Conservation (phyloP, 2,888 invertebrate genomes). For the Callosobruchus maculatus region DNA sequence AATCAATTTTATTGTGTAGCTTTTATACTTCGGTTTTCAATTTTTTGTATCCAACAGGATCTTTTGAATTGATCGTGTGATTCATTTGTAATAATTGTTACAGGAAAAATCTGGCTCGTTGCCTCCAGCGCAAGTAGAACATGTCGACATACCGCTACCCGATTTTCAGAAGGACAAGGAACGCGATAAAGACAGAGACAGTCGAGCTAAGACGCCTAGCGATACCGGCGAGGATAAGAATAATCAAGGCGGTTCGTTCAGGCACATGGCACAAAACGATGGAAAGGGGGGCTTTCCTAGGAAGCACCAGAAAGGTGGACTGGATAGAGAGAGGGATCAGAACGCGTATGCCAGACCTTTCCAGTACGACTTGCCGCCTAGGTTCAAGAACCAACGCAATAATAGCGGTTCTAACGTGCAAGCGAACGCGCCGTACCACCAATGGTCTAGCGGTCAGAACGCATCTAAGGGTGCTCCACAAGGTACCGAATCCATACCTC, state of each 20-base stretch:
- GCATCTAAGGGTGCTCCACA: neutral
- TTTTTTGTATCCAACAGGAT: no score
- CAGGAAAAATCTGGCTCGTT: slow-evolving; percentile 28
- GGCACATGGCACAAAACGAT: slow-evolving; percentile 48
- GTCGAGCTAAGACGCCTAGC: slow-evolving; percentile 31
- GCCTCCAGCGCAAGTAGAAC: slow-evolving; percentile 47
- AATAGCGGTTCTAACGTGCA: slow-evolving; percentile 37
- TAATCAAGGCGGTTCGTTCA: slow-evolving; percentile 34
- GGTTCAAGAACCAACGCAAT: slow-evolving; percentile 75
- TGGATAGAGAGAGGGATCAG: slow-evolving; percentile 46
- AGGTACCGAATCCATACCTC: neutral
- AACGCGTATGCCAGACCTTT: slow-evolving; percentile 70
- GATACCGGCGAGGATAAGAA: slow-evolving; percentile 28
- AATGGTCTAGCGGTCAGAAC: slow-evolving; percentile 1
- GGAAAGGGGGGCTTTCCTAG: slow-evolving; percentile 36
- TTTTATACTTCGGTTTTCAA: no score
- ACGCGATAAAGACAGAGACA: slow-evolving; percentile 27
- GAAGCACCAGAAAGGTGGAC: slow-evolving; percentile 37
- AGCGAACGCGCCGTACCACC: slow-evolving; percentile 16
- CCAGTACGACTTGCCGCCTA: slow-evolving; percentile 80
- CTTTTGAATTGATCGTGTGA: no score
- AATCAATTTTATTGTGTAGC: no score
- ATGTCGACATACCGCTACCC: slow-evolving; percentile 51
- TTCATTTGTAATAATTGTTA: neutral
- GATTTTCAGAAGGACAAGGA: slow-evolving; percentile 55